Percentiles rank a stretch among this genome's conserved stretches.
Conservation (phyloP, 2,888 invertebrate genomes). For the Cheilosia urbana region DNA sequence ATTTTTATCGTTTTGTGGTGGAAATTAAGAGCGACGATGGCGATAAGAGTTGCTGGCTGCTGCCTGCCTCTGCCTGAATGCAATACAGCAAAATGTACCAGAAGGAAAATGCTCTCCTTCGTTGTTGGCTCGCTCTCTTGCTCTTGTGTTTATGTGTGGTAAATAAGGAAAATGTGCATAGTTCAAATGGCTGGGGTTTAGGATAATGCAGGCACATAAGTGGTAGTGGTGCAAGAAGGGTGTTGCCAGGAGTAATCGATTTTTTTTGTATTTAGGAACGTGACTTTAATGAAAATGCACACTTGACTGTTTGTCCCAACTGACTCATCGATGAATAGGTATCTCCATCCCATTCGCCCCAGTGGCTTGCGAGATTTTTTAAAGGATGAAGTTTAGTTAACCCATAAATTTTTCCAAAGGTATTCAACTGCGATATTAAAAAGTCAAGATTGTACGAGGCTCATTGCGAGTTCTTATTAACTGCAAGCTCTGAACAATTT, state of each 20-base stretch:
- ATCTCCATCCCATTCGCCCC: no score
- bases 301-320: no score
- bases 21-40: neutral
- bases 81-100: slow-evolving; percentile 8
- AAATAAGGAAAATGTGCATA: slow-evolving; percentile 40
- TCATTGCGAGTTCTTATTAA: no score
- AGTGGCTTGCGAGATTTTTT: no score
- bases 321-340: no score
- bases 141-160: slow-evolving; percentile 4
- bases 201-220: slow-evolving; percentile 22
- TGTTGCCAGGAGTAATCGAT: slow-evolving; percentile 54
- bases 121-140: neutral
- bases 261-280: slow-evolving; percentile 4
- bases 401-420: no score
- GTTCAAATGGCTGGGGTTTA: slow-evolving; percentile 21
- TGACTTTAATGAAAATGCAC: neutral
- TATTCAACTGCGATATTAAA: no score
- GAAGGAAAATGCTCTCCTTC: neutral
- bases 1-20: neutral
- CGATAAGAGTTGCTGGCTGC: neutral
- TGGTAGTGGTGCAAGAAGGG: slow-evolving; percentile 31
- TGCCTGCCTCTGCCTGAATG: neutral
- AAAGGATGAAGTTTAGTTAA: no score
- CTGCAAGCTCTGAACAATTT: no score
- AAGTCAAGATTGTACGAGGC: no score